Evolutionary conservation across 2,888 invertebrate genomes (phyloP).

Genomic region (Oscheius myriophilus): DNA sequence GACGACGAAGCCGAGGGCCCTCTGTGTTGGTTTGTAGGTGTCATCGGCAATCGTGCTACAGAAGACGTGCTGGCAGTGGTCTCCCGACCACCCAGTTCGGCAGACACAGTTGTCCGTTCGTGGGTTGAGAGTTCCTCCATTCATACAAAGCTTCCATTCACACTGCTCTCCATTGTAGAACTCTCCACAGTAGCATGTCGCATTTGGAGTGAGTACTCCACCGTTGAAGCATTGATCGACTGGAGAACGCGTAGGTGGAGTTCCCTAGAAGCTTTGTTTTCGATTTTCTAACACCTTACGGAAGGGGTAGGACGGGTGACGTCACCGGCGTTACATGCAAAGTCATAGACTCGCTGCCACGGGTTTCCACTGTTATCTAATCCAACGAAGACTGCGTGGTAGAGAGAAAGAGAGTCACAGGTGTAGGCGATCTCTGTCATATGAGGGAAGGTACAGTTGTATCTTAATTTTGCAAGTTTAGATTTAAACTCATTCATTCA

Average conservation of each 20-base stretch:
- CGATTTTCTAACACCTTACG: not conserved
- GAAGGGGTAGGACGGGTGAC: slow-evolving; percentile 28
- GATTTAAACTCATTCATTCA: no score
- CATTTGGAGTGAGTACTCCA: slow-evolving; percentile 43
- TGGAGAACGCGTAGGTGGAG: slow-evolving; percentile 35
- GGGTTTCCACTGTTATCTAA: slow-evolving; percentile 51
- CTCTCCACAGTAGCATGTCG: slow-evolving; percentile 55
- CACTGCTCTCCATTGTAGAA: slow-evolving; percentile 50
- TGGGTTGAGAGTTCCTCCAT: slow-evolving; percentile 43
- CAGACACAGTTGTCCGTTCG: slow-evolving; percentile 38
- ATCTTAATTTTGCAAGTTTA: slow-evolving; percentile 32
- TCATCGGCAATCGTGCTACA: slow-evolving; percentile 38
- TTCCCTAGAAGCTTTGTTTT: slow-evolving; percentile 8
- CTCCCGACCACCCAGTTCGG: slow-evolving; percentile 41
- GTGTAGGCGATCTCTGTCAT: slow-evolving; percentile 43
- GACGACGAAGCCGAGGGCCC: slow-evolving; percentile 55
- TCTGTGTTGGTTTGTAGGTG: slow-evolving; percentile 39
- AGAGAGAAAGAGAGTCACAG: slow-evolving; percentile 41
- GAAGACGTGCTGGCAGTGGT: slow-evolving; percentile 45
- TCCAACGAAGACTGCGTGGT: slow-evolving; percentile 49
- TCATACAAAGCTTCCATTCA: slow-evolving; percentile 49
- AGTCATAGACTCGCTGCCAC: slow-evolving; percentile 59
- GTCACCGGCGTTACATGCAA: slow-evolving; percentile 44
- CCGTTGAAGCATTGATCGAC: slow-evolving; percentile 47
- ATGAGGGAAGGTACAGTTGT: slow-evolving; percentile 51